phyloP scores from a whole-genome alignment of 2,113 vertebrate genomes.

The Semnornis frantzii region DNA sequence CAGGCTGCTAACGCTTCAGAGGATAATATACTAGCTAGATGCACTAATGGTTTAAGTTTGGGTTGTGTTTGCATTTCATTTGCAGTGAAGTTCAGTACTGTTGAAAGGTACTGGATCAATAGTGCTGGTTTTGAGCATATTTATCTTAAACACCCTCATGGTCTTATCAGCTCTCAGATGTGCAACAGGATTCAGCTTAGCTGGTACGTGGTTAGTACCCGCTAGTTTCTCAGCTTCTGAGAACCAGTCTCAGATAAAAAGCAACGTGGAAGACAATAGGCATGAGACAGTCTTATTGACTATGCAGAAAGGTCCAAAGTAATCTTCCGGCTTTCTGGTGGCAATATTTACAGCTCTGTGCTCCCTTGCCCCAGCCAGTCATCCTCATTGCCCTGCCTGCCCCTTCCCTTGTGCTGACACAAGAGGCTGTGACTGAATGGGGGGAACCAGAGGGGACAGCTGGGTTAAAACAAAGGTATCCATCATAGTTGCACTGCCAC shows the following conservation, averaged over 20 bases:
- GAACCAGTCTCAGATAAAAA: background rate
- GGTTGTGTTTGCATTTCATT: background rate
- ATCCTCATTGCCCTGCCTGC: background rate
- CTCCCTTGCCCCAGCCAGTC: background rate
- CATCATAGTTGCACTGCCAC: background rate
- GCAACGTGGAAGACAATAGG: background rate
- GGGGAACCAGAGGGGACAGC: background rate
- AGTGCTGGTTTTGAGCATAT: background rate
- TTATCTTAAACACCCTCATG: background rate
- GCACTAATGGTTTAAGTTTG: background rate
- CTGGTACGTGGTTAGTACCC: background rate
- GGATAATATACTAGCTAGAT: constrained; percentile 7
- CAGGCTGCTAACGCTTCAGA: background rate
- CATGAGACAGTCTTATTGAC: background rate
- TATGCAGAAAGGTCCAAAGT: background rate
- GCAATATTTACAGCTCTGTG: background rate
- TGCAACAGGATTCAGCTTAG: background rate
- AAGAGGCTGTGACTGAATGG: background rate
- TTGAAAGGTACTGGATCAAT: constrained; percentile 17
- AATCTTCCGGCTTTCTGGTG: background rate
- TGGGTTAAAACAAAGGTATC: background rate
- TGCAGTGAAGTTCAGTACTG: background rate
- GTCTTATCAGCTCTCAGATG: background rate
- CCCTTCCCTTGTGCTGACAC: background rate
- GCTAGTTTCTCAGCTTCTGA: background rate